Evolutionary conservation across 2,888 invertebrate genomes (phyloP).

Genomic region (Platycheirus albimanus): DNA sequence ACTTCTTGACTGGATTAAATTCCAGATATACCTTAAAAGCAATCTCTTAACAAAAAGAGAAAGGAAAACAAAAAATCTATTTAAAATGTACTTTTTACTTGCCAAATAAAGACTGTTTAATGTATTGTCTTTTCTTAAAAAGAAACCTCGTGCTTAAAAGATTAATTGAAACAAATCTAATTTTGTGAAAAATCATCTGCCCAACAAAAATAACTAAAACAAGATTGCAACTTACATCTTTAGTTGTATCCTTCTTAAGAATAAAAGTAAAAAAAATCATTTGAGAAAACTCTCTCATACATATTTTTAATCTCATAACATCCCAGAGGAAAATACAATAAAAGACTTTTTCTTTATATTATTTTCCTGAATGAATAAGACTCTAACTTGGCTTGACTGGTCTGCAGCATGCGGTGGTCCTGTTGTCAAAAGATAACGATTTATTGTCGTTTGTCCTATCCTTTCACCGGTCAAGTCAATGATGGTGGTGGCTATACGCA

Average conservation of each 20-base stretch:
- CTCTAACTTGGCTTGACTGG: conserved; percentile 36
- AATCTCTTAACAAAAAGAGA: too few relatives aligned
- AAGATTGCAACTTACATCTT: too few relatives aligned
- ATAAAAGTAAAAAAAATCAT: not conserved
- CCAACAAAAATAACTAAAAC: too few relatives aligned
- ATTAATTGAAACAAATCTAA: too few relatives aligned
- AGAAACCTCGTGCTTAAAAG: too few relatives aligned
- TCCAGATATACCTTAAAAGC: too few relatives aligned
- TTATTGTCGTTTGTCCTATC: conserved; percentile 56
- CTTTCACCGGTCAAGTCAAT: conserved; percentile 44
- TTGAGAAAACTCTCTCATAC: conserved; percentile 16
- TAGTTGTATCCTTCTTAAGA: too few relatives aligned
- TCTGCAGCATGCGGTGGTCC: not conserved
- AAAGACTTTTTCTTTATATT: conserved; percentile 27
- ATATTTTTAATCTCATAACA: conserved; percentile 39
- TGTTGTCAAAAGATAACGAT: conserved; percentile 62
- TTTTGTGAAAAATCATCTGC: not conserved
- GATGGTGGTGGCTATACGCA: not conserved
- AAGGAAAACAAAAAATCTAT: too few relatives aligned
- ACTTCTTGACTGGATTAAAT: too few relatives aligned
- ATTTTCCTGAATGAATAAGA: not conserved
- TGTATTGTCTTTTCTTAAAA: too few relatives aligned
- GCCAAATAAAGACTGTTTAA: too few relatives aligned
- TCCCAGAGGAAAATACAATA: conserved; percentile 5
- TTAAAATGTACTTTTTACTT: too few relatives aligned